phyloP scores from a whole-genome alignment of 2,888 invertebrate genomes.

The Sinopyrophorus schimmeli region DNA sequence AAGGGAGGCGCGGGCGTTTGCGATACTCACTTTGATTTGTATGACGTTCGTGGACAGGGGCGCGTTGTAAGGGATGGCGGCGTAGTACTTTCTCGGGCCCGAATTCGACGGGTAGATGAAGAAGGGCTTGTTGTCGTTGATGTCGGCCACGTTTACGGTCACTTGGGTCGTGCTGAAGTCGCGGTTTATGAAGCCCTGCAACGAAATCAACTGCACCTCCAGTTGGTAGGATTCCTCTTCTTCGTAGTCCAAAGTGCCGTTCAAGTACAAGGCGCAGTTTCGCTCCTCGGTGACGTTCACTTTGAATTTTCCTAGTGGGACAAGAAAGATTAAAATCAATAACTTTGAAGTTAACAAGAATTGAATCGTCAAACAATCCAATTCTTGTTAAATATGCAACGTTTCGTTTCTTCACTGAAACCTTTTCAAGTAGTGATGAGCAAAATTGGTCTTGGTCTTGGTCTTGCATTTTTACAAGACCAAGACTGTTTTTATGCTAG shows the following conservation, averaged over 20 bases:
- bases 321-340: no score
- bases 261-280: slow-evolving; percentile 80
- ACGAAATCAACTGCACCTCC: slow-evolving; percentile 76
- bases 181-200: slow-evolving; percentile 80
- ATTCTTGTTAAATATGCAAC: no score
- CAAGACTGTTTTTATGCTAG: no score
- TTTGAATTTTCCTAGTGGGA: slow-evolving; percentile 72
- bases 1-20: neutral
- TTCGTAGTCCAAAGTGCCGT: slow-evolving; percentile 79
- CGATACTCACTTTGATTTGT: slow-evolving; percentile 67
- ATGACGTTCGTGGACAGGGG: slow-evolving; percentile 76
- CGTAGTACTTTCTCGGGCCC: slow-evolving; percentile 75
- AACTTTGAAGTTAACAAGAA: no score
- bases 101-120: slow-evolving; percentile 71
- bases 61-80: slow-evolving; percentile 74
- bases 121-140: slow-evolving; percentile 86
- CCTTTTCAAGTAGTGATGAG: no score
- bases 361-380: no score
- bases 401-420: no score
- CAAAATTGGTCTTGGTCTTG: no score
- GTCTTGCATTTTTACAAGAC: no score
- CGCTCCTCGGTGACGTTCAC: slow-evolving; percentile 75
- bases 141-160: slow-evolving; percentile 80
- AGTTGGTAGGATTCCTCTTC: slow-evolving; percentile 71
- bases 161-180: slow-evolving; percentile 74